Evolutionary conservation across 2,888 invertebrate genomes (phyloP).

Genomic region (Chironomus riparius): DNA sequence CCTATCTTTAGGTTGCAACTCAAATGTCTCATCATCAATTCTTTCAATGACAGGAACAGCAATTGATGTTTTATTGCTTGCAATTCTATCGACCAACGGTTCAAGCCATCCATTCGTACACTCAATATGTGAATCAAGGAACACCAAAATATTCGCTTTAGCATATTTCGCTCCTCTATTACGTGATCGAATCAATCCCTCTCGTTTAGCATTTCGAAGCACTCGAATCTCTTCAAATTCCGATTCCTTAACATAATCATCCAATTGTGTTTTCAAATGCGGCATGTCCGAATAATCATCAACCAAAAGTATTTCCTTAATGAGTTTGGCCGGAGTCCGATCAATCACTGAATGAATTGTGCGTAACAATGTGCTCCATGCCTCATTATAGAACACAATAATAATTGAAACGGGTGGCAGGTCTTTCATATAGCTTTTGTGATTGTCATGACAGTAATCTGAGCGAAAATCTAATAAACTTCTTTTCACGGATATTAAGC

Average conservation of each 20-base stretch:
- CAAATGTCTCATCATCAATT: slow-evolving; percentile 35
- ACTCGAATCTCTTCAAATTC: neutral
- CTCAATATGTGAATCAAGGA: slow-evolving; percentile 34
- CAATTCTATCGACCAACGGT: slow-evolving; percentile 36
- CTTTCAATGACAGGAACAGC: slow-evolving; percentile 39
- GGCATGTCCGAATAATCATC: neutral
- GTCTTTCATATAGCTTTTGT: slow-evolving; percentile 34
- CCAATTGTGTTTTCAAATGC: neutral
- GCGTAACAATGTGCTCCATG: slow-evolving; percentile 91
- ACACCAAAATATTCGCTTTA: slow-evolving; percentile 31
- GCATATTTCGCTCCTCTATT: slow-evolving; percentile 31
- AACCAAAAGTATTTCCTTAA: neutral
- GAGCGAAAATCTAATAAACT: slow-evolving; percentile 84
- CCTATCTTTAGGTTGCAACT: slow-evolving; percentile 30
- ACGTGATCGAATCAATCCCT: slow-evolving; percentile 32
- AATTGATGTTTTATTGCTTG: slow-evolving; percentile 28
- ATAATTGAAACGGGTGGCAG: slow-evolving; percentile 84
- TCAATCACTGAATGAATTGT: slow-evolving; percentile 95
- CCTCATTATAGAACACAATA: slow-evolving; percentile 98
- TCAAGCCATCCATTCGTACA: slow-evolving; percentile 33
- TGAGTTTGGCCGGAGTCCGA: slow-evolving; percentile 58
- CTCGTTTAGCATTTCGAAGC: slow-evolving; percentile 4
- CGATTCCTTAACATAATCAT: neutral
- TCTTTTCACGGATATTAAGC: slow-evolving; percentile 90
- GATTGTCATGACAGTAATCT: slow-evolving; percentile 40